These are phyloP conservation scores for Aromia moschata DNA, from an alignment of 2,888 invertebrate genomes.

Conservation along the genomic window DNA sequence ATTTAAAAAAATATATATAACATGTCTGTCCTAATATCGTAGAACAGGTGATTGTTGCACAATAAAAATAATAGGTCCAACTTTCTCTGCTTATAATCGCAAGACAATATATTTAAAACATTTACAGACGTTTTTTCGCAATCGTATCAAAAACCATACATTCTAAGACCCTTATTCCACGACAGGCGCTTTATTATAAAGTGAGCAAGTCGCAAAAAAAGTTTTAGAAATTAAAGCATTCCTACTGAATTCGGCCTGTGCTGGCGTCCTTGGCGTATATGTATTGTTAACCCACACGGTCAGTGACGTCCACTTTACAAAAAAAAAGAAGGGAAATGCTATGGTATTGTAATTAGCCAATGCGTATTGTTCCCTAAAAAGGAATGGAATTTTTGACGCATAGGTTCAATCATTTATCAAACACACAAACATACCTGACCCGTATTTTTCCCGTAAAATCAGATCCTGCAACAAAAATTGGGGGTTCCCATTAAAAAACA, in stretches of 20 bases:
- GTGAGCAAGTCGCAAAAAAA: background rate
- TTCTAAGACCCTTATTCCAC: background rate
- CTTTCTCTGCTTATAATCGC: background rate
- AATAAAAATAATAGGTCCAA: background rate
- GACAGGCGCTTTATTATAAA: background rate
- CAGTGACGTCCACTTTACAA: background rate
- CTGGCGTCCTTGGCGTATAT: conserved; percentile 3
- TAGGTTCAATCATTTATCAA: no score
- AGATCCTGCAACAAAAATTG: no score
- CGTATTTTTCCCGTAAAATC: no score
- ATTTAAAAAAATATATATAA: no score
- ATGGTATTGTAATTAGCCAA: no score
- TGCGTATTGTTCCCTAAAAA: no score
- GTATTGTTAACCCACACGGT: conserved; percentile 6
- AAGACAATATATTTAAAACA: background rate
- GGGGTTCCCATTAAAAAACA: no score
- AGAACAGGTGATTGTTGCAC: no score
- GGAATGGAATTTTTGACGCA: no score
- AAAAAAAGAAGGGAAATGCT: conserved; percentile 1
- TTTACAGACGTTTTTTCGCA: background rate
- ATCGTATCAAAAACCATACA: background rate
- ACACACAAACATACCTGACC: no score
- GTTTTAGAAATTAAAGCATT: background rate
- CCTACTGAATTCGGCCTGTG: conserved; percentile 13
- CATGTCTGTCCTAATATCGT: no score